Base-by-base conservation (phyloP, 2,888 invertebrate species). In the Cheilosia vernalis region DNA sequence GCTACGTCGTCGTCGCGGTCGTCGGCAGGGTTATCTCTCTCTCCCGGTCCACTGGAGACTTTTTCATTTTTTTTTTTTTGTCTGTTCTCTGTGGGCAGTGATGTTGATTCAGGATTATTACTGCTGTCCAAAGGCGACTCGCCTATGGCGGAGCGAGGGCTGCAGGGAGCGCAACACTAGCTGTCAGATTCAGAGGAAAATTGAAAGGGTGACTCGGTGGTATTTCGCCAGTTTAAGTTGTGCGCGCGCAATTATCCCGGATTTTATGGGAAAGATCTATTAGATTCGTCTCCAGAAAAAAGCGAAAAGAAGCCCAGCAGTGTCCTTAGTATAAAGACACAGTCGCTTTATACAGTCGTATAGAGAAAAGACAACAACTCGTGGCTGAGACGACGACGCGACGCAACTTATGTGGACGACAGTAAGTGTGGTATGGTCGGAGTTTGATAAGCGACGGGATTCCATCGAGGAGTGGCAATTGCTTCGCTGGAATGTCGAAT, bases 231-330 rank as follows among this genome's bases (percentile, higher is more conserved):
- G 77, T 61, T 77, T 61, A 51, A 66, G 66, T 51, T 42, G 60
- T 58, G 58, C 49, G 51, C 66, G 55, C 76, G 58, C 76, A 76
- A 76, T 76, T 76, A 76, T 76, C 76, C 76, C 60, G 67, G 66
- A 76, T 76, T 76, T 76, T 76, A 76, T 76, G 76, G 76, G 76
- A 76, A 76, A 76, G 66, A 76, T 66, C 76, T 76, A 76, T 76
- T 76, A 76, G 66, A 66, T 67, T 30, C 66, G 51, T 66, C 17
- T 66, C 42, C 19, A 44, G n/a, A 30, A 63, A 53, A 61, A 55
- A 27, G 6, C 6, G 2, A 19, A 30, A 30, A 33, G 15, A 30
- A 13, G 19, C 30, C 15, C 13, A 21, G 30, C 33, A 19, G 69
- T 42, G 21, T 56, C 56, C 56, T 56, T 56, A 13, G 24, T 30